Base-by-base conservation (phyloP, 2,888 invertebrate genomes). In the Caenorhabditis imperialis region DNA sequence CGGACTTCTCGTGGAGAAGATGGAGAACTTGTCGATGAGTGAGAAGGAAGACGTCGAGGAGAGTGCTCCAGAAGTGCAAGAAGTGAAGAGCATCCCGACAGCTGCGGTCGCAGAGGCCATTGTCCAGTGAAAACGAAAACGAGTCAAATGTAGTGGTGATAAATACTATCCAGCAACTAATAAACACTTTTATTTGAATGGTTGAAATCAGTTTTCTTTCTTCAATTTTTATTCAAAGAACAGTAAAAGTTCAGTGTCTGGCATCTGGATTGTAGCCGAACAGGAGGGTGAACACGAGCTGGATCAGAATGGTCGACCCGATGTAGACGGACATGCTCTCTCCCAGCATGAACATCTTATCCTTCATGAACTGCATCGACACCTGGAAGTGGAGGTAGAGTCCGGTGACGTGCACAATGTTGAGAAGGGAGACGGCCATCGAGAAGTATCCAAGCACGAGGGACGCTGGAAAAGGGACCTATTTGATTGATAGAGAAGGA, bases 371-470 rank as follows among this genome's bases (percentile, higher is more conserved):
- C 37, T 78, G 78, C 37, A 70, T 50, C 10, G 73, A 27, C n/a
- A 83, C 83, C 78, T 83, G 84, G 47, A 79, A 84, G 57, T 84
- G 84, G 14, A 79, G 60, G 27, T 53, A 71, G 33, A 82, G 54
- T 22, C 80, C 62, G 16, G 53, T 78, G 14, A 58, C 70, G 53
- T 82, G 81, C 30, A 73, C 45, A 22, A 61, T 58, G 44, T 75
- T 62, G 51, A 76, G 47, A 23, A 81, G 62, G 7, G 76, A 71
- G 10, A 77, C 62, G 18, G 74, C 73, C 5, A 74, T 55, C 1
- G 79, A 75, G 38, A 79, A 70, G 44, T 67, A 57, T 12, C 78
- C 77, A 35, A 77, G 50, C 22, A 76, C 71, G 16, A 79, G 22
- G 6, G 76, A 38, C 0, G 75, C 75, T 60, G 57, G 33, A 53